Conservation (phyloP, 2,797 vertebrate species). For the Halcyon leucocephala region DNA sequence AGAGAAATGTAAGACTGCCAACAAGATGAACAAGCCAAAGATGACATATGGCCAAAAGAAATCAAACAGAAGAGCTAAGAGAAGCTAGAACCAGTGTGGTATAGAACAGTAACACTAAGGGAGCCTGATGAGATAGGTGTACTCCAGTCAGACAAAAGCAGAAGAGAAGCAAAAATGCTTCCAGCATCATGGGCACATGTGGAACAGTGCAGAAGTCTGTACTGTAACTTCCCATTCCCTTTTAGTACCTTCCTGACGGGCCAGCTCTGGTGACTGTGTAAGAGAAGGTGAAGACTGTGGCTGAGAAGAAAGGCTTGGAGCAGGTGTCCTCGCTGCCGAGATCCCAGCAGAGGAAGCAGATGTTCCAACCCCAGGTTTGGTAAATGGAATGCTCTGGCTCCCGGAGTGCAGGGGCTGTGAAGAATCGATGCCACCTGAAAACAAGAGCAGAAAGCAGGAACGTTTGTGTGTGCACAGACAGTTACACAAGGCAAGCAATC, state of each 20-base stretch:
- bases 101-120: not conserved
- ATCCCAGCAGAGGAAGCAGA: conserved; percentile 46
- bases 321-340: conserved; percentile 36
- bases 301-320: conserved; percentile 47
- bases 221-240: not conserved
- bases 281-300: conserved; percentile 35
- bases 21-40: not conserved
- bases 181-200: not conserved
- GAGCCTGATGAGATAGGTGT: not conserved
- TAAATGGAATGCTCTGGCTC: conserved; percentile 62
- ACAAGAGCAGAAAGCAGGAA: conserved; percentile 13
- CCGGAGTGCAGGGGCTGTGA: conserved; percentile 42
- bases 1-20: not conserved
- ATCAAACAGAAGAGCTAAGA: not conserved
- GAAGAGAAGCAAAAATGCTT: not conserved
- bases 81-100: not conserved
- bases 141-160: not conserved
- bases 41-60: not conserved
- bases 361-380: conserved; percentile 41
- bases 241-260: conserved; percentile 77
- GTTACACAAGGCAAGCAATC: not conserved
- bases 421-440: conserved; percentile 60
- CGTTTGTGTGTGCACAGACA: not conserved
- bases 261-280: conserved; percentile 44
- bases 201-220: not conserved